phyloP scores from a whole-genome alignment of 2,888 invertebrate genomes.

The Apotomis turbidana region DNA sequence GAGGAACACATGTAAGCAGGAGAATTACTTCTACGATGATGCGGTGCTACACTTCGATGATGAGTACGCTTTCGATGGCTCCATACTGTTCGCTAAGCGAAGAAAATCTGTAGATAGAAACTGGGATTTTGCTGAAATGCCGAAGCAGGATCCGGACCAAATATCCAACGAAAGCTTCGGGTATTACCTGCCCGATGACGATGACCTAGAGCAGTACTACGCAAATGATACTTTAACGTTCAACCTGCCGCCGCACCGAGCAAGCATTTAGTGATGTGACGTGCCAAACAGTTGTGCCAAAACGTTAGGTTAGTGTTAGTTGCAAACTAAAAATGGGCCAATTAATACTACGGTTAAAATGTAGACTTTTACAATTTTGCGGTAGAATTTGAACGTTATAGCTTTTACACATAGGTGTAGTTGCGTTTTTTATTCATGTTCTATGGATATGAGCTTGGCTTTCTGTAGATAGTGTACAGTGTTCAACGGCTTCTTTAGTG shows the following conservation, averaged over 20 bases:
- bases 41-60: conserved; percentile 78
- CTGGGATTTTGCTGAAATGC: conserved; percentile 72
- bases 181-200: conserved; percentile 75
- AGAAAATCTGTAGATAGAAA: conserved; percentile 76
- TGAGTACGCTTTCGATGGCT: conserved; percentile 78
- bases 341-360: conserved; percentile 59
- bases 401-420: conserved; percentile 72
- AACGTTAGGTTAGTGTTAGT: conserved; percentile 53
- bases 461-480: conserved; percentile 72
- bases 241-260: conserved; percentile 74
- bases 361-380: conserved; percentile 68
- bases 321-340: conserved; percentile 66
- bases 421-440: conserved; percentile 61
- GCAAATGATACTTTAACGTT: conserved; percentile 78
- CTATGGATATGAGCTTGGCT: conserved; percentile 66
- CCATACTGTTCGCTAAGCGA: conserved; percentile 75
- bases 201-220: conserved; percentile 71
- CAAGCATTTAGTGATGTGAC: conserved; percentile 70
- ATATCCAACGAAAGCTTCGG: conserved; percentile 77
- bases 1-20: conserved; percentile 67
- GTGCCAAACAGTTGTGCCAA: conserved; percentile 44
- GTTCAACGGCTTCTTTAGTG: conserved; percentile 52
- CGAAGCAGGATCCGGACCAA: conserved; percentile 62
- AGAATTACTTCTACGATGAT: conserved; percentile 80
- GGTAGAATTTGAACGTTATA: conserved; percentile 66